Base-by-base conservation (phyloP, 2,888 invertebrate genomes). In the Notodonta dromedarius region DNA sequence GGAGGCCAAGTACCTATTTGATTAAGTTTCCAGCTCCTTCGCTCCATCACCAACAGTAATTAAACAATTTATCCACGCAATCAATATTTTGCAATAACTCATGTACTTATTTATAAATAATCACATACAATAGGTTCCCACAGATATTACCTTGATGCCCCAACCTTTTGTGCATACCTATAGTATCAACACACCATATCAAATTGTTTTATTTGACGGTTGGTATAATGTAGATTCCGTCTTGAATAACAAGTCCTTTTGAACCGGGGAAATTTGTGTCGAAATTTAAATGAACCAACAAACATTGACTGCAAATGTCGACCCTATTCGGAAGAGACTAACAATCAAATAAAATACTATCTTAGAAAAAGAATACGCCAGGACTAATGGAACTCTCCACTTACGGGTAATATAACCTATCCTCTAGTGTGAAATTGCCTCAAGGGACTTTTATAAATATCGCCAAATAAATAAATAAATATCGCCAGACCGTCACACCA, bases 61-160 rank as follows among this genome's bases (percentile, higher is more conserved):
- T 52, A 52, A 32, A 32, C 24, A 52, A 46, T 61, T 69, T 61
- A 60, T 68, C 59, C 63, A 61, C 50, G 59, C 60, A 69, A 67
- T 67, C 12, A 62, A 62, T 61, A 61, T 53, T 59, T 24, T 24
- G 1, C 24, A 24, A 24, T 24, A 24, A 54, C 62, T 54, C 66
- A 61, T 51, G 1, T 35, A 32, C 12, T 52, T 59, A 61, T 60
- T 48, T 50, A 57, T 32, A n/a, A 62, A 6, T 61, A 55, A 60
- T 58, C 13, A 14, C 14, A 59, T 57, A 71, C 74, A 76, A 71
- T 76, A 32, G 63, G 32, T 76, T 76, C 74, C 61, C 76, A 74
- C 71, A 62, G 57, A 56, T 63, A 56, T 68, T 62, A 67, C 61
- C 55, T 62, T 12, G 42, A 56, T 60, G 66, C 61, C 55, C 59